Percentiles rank a stretch among this genome's conserved stretches.
Evolutionary conservation across 2,797 vertebrate genomes (phyloP).

Genomic region (Sebastes aleutianus): DNA sequence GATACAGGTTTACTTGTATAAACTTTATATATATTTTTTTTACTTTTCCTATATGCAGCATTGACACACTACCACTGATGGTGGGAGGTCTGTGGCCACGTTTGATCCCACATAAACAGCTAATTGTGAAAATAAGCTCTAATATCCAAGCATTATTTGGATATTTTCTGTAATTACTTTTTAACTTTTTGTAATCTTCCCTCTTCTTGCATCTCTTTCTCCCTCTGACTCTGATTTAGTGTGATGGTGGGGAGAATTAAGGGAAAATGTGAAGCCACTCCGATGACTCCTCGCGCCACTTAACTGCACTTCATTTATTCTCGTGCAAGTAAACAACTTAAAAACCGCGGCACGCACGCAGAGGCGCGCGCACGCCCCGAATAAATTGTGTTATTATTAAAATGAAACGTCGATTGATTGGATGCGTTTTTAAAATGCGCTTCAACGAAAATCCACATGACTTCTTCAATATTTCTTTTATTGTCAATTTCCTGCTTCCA

Average conservation of each 20-base stretch:
- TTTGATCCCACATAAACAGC: conserved; percentile 10
- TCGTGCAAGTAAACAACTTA: conserved; percentile 41
- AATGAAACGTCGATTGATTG: conserved; percentile 8
- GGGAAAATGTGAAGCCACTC: conserved; percentile 46
- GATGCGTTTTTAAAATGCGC: conserved; percentile 1
- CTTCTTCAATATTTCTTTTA: background rate
- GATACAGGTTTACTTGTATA: background rate
- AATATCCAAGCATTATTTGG: background rate
- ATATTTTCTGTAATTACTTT: background rate
- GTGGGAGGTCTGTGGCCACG: background rate
- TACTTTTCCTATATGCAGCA: background rate
- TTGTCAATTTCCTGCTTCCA: background rate
- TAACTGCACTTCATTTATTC: conserved; percentile 51
- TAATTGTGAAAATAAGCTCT: conserved; percentile 12
- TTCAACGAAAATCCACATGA: background rate
- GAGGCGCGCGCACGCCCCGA: background rate
- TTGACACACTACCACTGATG: background rate
- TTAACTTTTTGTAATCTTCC: background rate
- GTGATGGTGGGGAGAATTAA: conserved; percentile 8
- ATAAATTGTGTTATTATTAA: conserved; percentile 17
- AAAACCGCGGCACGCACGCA: conserved; percentile 9
- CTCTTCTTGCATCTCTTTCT: background rate
- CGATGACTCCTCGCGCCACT: conserved; percentile 18
- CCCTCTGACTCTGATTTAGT: conserved; percentile 27
- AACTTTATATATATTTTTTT: background rate